Evolutionary conservation across 2,113 vertebrate species (phyloP).

Genomic region (Arizona elegans): DNA sequence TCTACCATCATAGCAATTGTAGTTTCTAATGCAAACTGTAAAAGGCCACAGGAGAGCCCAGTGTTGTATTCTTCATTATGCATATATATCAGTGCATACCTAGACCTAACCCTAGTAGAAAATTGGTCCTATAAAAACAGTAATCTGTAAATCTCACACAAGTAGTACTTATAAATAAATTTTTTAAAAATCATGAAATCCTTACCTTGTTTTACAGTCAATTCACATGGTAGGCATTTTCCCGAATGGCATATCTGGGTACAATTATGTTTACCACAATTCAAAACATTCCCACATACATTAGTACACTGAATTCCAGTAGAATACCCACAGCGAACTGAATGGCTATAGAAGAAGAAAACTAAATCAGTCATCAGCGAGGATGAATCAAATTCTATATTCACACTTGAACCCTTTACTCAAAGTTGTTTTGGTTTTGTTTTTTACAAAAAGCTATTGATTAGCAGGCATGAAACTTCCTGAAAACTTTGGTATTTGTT

Average conservation of each 20-base stretch:
- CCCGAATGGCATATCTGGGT: constrained; percentile 86
- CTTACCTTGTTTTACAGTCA: constrained; percentile 79
- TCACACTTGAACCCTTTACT: not conserved
- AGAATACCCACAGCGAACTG: constrained; percentile 90
- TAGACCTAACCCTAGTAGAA: not conserved
- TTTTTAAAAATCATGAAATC: not conserved
- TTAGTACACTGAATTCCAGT: constrained; percentile 81
- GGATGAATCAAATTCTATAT: not conserved
- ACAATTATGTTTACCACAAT: constrained; percentile 88
- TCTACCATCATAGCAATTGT: not conserved
- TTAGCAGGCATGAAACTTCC: not conserved
- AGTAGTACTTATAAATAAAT: not conserved
- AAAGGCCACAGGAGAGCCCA: not conserved
- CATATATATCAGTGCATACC: not conserved
- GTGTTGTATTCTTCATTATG: not conserved
- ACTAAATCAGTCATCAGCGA: not conserved
- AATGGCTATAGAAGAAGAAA: constrained; percentile 77
- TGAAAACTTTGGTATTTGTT: not conserved
- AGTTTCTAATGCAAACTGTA: not conserved
- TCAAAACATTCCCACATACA: constrained; percentile 82
- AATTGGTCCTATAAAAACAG: not conserved
- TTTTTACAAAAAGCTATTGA: not conserved
- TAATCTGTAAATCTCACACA: not conserved
- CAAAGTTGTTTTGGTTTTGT: not conserved
- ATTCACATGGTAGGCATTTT: constrained; percentile 84